A percentile compares a stretch with the other conserved stretches of the same genome.
phyloP scores from a whole-genome alignment of 2,113 vertebrate genomes.

The Tupaia chinensis region DNA sequence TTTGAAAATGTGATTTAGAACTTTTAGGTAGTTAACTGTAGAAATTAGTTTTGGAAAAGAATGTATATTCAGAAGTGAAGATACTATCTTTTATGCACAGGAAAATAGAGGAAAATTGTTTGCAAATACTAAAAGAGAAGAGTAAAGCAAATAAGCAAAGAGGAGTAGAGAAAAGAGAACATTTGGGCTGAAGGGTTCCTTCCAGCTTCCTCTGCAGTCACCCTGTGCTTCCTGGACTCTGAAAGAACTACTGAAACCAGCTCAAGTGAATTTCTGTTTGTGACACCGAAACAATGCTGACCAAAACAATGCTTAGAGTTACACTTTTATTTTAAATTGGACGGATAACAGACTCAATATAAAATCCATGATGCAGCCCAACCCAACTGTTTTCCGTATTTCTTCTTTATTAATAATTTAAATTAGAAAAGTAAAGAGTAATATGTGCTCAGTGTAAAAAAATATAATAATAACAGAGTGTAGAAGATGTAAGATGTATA shows the following conservation, averaged over 20 bases:
- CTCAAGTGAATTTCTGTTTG: not conserved
- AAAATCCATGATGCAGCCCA: not conserved
- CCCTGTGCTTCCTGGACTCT: not conserved
- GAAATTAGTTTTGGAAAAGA: constrained; percentile 14
- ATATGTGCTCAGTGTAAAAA: not conserved
- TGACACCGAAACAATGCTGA: not conserved
- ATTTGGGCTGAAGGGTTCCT: not conserved
- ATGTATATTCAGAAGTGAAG: not conserved
- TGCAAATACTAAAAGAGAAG: not conserved
- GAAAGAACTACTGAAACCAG: not conserved
- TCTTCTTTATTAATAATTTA: constrained; percentile 31
- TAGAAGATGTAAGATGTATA: not conserved
- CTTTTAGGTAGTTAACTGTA: not conserved
- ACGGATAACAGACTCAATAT: not conserved
- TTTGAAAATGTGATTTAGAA: constrained; percentile 37
- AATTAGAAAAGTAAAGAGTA: constrained; percentile 26
- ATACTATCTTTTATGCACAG: not conserved
- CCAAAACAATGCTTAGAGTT: not conserved
- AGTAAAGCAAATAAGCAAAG: not conserved
- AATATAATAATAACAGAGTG: not conserved
- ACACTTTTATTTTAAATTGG: constrained; percentile 2
- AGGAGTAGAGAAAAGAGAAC: not conserved
- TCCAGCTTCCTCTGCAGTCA: not conserved
- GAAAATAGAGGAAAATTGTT: not conserved
- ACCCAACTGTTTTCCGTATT: not conserved